Evolutionary conservation across 1,140 invertebrate genomes (phyloP).

Genomic region (Monomorium pharaonis): DNA sequence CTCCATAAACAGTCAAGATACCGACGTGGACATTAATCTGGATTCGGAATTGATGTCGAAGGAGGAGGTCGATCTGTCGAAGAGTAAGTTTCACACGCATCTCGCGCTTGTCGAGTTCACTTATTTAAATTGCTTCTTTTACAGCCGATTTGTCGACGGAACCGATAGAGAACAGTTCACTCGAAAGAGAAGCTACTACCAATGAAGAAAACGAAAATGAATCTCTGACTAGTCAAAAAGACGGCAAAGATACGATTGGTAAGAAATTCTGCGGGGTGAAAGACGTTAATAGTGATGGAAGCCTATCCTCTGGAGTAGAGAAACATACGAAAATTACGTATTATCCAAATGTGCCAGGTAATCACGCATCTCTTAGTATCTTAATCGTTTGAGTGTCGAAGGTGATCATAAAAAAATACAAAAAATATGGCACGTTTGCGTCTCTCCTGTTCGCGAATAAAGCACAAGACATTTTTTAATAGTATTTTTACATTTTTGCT

Average conservation of each 20-base stretch:
- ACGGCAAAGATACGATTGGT: not conserved
- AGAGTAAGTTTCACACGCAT: conserved; percentile 31
- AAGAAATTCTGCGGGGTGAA: not conserved
- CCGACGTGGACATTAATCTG: conserved; percentile 77
- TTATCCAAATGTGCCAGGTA: conserved; percentile 79
- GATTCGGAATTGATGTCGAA: conserved; percentile 76
- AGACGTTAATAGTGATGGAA: conserved; percentile 1
- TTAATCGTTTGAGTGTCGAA: not conserved
- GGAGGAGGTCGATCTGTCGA: conserved; percentile 67
- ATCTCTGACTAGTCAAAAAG: not conserved
- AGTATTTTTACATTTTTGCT: too few species aligned
- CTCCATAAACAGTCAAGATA: conserved; percentile 77
- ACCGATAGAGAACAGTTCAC: conserved; percentile 6
- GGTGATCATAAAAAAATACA: not conserved
- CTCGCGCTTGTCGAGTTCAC: not conserved
- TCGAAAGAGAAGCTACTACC: not conserved
- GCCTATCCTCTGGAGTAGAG: not conserved
- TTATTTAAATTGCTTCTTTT: not conserved
- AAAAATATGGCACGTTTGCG: not conserved
- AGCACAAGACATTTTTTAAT: too few species aligned
- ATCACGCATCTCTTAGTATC: not conserved
- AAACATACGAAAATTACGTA: conserved; percentile 54
- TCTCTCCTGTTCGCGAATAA: not conserved
- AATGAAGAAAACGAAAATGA: not conserved
- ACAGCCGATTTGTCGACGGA: conserved; percentile 43